These are phyloP conservation scores for Emys orbicularis DNA, from an alignment of 2,797 vertebrate genomes.

Conservation along the genomic window DNA sequence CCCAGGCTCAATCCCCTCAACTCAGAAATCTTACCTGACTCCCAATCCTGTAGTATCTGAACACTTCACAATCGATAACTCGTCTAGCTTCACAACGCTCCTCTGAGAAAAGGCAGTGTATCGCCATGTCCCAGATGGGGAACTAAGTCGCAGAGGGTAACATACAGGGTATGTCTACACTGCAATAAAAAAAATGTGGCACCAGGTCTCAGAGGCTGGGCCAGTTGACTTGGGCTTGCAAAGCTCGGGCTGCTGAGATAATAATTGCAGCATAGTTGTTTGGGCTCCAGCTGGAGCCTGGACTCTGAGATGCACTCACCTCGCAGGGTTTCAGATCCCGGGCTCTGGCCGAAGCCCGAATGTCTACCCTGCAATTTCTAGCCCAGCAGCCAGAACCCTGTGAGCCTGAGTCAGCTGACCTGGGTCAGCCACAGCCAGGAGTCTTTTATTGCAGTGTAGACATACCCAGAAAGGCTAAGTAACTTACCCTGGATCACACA, in stretches of 20 bases:
- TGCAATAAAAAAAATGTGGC: background rate
- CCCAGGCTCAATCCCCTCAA: rapidly evolving
- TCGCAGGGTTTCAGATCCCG: background rate
- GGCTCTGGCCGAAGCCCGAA: background rate
- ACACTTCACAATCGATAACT: background rate
- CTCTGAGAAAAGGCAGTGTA: background rate
- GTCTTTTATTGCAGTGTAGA: background rate
- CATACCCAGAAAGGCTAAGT: background rate
- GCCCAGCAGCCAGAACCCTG: background rate
- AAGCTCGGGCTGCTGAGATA: no score
- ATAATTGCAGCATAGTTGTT: background rate
- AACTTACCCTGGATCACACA: no score
- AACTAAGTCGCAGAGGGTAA: background rate
- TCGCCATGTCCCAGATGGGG: background rate
- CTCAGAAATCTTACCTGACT: rapidly evolving
- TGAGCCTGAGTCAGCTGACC: no score
- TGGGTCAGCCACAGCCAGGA: background rate
- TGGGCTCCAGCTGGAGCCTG: no score
- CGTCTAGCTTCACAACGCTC: background rate
- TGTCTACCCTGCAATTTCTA: background rate
- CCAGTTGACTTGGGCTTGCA: background rate
- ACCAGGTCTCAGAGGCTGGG: background rate
- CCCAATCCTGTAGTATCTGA: rapidly evolving
- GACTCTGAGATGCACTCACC: no score
- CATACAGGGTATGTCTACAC: background rate